Base-by-base conservation (phyloP, 2,797 vertebrate species). In the Cuniculus paca region DNA sequence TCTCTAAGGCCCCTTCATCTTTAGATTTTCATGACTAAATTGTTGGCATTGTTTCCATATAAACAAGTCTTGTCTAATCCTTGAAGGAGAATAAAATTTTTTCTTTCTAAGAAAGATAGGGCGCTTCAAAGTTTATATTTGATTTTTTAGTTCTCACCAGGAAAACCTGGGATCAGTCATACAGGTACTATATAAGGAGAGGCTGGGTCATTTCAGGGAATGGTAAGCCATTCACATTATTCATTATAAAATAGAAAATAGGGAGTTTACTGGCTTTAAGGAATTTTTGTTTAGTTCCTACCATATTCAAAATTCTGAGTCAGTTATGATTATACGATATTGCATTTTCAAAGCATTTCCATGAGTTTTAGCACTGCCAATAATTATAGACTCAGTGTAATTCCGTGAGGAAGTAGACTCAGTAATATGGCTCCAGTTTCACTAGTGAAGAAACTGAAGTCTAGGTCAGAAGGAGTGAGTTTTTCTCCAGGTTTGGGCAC, bases 391-490 rank as follows among this genome's bases (percentile, higher is more conserved):
- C 52, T 45, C 61, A 28, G 68, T 26, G 45, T 61, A 9, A 31
- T 54, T 68, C 50, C 75, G 2, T 56, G 22, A 82, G 42, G 61
- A 79, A 52, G 60, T 48, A 1, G 9, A 61, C 63, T 10, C 4
- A 3, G 14, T 11, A 11, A 26, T 50, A 31, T 24, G 24, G 31
- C 11, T 79, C 34, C 50, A 19, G 1, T 22, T 78, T 79, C 52
- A 14, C 17, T 12, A 42, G 1, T 6, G 82, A 65, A 48, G 26
- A 60, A n/a, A 48, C 16, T 4, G 70, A 93, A 89, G 34, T 36
- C 10, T 16, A 52, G 1, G n/a, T 3, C 4, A 6, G 31, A n/a
- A n/a, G n/a, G n/a, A n/a, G 0, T 7, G 6, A 50, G 5, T 2
- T 24, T 54, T 9, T 19, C 24, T 58, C 11, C 20, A 48, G 45